Evolutionary conservation across 2,797 vertebrate species (phyloP).

Genomic region (Otus scops): DNA sequence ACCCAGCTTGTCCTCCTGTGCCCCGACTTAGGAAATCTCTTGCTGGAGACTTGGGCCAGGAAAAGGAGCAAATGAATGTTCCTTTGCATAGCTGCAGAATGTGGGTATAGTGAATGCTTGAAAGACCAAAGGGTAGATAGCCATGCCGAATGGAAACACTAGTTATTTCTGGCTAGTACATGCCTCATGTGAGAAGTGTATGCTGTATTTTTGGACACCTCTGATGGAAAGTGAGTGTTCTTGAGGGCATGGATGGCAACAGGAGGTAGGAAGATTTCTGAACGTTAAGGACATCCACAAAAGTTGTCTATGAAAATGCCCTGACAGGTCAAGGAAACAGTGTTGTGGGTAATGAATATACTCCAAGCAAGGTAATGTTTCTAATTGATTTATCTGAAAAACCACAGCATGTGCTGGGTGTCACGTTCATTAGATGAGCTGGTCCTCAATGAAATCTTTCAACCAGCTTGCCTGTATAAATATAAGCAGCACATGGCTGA

Average conservation of each 20-base stretch:
- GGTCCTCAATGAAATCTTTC: background rate
- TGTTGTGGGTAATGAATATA: background rate
- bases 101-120: background rate
- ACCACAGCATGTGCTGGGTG: background rate
- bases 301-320: background rate
- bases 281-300: background rate
- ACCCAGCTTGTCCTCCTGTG: conserved; percentile 27
- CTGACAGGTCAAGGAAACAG: background rate
- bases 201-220: conserved; percentile 27
- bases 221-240: background rate
- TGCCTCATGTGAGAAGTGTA: conserved; percentile 15
- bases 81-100: background rate
- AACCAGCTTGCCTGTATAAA: background rate
- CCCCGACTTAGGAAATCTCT: conserved; percentile 10
- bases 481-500: background rate
- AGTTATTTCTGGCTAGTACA: conserved; percentile 32
- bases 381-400: background rate
- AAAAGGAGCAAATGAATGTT: conserved; percentile 29
- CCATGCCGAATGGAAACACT: background rate
- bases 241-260: background rate
- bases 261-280: background rate
- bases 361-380: background rate
- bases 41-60: background rate
- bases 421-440: background rate
- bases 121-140: conserved; percentile 41